phyloP scores from a whole-genome alignment of 2,888 invertebrate species.

The Adelphocoris suturalis region DNA sequence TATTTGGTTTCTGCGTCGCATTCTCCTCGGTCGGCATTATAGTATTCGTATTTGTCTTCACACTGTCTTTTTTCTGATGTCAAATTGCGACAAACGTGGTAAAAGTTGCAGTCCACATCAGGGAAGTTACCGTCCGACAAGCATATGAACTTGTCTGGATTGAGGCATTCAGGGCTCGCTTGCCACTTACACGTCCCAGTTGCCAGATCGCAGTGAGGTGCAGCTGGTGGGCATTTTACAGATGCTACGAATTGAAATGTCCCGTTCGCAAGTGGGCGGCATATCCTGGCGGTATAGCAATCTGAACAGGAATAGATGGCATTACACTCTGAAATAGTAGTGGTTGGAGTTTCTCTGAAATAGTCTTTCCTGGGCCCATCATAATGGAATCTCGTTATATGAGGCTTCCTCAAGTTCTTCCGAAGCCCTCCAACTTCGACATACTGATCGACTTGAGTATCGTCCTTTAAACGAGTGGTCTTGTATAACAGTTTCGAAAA shows the following conservation, averaged over 20 bases:
- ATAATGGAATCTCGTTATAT: too few relatives aligned
- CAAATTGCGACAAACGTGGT: constrained; percentile 44
- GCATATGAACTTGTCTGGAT: constrained; percentile 31
- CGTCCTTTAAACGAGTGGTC: too few relatives aligned
- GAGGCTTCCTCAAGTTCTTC: too few relatives aligned
- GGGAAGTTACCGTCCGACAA: constrained; percentile 40
- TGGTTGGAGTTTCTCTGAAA: too few relatives aligned
- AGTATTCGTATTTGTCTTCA: background rate
- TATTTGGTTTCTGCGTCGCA: background rate
- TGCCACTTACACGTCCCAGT: constrained; percentile 5
- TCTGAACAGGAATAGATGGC: background rate
- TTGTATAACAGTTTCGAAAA: too few relatives aligned
- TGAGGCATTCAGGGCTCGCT: background rate
- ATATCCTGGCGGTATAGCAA: constrained; percentile 26
- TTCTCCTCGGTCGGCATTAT: background rate
- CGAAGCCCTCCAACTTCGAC: too few relatives aligned
- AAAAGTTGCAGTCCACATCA: constrained; percentile 17
- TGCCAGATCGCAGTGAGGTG: background rate
- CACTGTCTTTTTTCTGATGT: background rate
- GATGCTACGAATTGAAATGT: background rate
- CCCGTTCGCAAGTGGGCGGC: constrained; percentile 13
- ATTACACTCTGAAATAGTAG: background rate
- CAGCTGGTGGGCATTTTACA: background rate
- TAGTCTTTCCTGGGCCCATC: too few relatives aligned
- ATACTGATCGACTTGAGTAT: too few relatives aligned